Percentiles rank a stretch among this genome's conserved stretches.
Evolutionary conservation across 1,140 invertebrate genomes (phyloP).

Genomic region (Leptonema lineaticorne): DNA sequence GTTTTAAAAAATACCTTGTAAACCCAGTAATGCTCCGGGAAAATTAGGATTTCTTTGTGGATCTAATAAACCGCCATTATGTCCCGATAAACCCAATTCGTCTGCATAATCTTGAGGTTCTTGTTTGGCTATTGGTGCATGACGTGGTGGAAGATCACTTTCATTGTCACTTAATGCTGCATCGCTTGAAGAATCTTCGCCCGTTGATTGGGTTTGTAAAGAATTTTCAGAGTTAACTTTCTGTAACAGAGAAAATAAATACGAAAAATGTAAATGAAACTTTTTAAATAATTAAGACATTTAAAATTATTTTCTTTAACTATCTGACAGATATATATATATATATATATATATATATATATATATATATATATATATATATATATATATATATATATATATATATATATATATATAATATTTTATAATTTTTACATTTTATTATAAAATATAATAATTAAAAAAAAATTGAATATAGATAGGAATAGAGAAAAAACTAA

Average conservation of each 20-base stretch:
- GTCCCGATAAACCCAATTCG: constrained; percentile 64
- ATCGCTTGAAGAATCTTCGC: constrained; percentile 72
- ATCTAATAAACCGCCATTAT: constrained; percentile 67
- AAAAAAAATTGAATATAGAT: no score
- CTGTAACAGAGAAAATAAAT: constrained; percentile 27
- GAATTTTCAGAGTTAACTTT: constrained; percentile 45
- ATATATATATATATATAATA: no score
- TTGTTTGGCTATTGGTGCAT: constrained; percentile 54
- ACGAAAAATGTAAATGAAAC: not conserved
- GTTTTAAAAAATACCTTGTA: constrained; percentile 70
- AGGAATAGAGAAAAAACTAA: no score
- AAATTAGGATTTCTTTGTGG: constrained; percentile 66
- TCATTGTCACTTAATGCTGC: constrained; percentile 68
- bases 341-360: no score
- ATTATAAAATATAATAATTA: no score
- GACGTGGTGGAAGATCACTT: constrained; percentile 51
- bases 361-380: no score
- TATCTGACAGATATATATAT: no score
- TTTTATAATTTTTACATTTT: no score
- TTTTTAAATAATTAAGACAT: constrained; percentile 6
- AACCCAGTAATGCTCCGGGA: constrained; percentile 68
- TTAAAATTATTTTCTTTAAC: not conserved
- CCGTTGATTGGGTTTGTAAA: constrained; percentile 68
- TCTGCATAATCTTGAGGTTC: constrained; percentile 66
- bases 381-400: no score